phyloP scores from a whole-genome alignment of 2,797 vertebrate genomes.

The Paratrypauchen microcephalus region DNA sequence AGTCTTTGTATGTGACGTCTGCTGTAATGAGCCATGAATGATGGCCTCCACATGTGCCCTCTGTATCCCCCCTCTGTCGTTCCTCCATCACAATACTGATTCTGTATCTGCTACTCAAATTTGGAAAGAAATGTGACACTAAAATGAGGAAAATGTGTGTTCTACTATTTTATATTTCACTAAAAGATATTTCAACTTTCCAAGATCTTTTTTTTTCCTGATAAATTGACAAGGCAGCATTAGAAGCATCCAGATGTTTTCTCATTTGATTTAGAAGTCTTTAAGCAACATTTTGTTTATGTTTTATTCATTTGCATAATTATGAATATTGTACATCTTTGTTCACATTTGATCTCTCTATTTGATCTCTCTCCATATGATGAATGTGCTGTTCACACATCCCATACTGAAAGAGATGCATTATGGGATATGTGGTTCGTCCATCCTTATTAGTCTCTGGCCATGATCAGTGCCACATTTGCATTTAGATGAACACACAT shows the following conservation, averaged over 20 bases:
- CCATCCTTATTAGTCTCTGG: conserved; percentile 28
- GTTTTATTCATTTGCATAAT: not conserved
- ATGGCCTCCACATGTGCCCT: conserved; percentile 26
- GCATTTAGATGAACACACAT: conserved; percentile 26
- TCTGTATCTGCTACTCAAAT: not conserved
- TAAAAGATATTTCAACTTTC: not conserved
- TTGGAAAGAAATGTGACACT: not conserved
- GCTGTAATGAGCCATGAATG: conserved; percentile 54
- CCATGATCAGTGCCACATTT: conserved; percentile 23
- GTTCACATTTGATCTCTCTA: not conserved
- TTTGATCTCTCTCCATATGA: not conserved
- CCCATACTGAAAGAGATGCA: conserved; percentile 35
- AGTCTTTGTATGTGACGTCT: conserved; percentile 39
- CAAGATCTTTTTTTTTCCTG: conserved; percentile 41
- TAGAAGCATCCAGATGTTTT: not conserved
- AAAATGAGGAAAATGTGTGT: not conserved
- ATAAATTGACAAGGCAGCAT: not conserved
- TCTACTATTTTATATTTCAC: not conserved
- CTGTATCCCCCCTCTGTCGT: conserved; percentile 1
- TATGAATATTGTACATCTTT: too few species aligned
- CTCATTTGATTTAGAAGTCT: not conserved
- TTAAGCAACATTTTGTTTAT: not conserved
- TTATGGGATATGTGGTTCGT: conserved; percentile 52
- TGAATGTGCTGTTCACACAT: not conserved
- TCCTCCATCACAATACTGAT: not conserved